phyloP scores from a whole-genome alignment of 2,888 invertebrate species.

The Agriopis leucophaearia region DNA sequence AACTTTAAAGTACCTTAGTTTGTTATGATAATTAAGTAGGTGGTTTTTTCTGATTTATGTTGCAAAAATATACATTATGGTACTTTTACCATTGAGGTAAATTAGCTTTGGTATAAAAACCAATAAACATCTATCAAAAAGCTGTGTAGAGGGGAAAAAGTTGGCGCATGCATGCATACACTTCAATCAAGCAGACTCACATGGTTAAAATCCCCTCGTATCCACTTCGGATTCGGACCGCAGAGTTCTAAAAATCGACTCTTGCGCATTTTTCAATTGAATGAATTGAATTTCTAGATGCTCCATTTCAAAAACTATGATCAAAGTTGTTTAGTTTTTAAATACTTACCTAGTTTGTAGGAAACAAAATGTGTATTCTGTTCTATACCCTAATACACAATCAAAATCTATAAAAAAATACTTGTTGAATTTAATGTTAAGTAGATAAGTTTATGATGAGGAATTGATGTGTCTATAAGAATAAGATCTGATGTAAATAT shows the following conservation, averaged over 20 bases:
- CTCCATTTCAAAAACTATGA: neutral
- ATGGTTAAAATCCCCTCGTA: too few relatives aligned
- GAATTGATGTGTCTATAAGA: neutral
- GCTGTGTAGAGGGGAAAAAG: too few relatives aligned
- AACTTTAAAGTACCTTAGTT: neutral
- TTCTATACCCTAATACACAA: neutral
- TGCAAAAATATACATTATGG: neutral
- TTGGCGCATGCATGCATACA: too few relatives aligned
- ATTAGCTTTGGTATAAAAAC: too few relatives aligned
- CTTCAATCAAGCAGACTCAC: too few relatives aligned
- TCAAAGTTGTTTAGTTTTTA: conserved; percentile 5
- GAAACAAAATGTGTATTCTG: too few relatives aligned
- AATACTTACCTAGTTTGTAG: too few relatives aligned
- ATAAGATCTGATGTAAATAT: conserved; percentile 45
- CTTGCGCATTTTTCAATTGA: too few relatives aligned
- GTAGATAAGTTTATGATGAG: neutral
- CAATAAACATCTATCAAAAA: too few relatives aligned
- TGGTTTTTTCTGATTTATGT: neutral
- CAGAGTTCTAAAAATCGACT: too few relatives aligned
- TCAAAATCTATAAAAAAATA: neutral
- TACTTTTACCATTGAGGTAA: neutral
- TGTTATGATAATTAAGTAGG: neutral
- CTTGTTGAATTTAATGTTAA: conserved; percentile 26
- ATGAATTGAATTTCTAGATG: too few relatives aligned
- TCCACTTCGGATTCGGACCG: too few relatives aligned